These are phyloP conservation scores for Pelodytes ibericus DNA, from an alignment of 2,797 vertebrate species.

Conservation along the genomic window DNA sequence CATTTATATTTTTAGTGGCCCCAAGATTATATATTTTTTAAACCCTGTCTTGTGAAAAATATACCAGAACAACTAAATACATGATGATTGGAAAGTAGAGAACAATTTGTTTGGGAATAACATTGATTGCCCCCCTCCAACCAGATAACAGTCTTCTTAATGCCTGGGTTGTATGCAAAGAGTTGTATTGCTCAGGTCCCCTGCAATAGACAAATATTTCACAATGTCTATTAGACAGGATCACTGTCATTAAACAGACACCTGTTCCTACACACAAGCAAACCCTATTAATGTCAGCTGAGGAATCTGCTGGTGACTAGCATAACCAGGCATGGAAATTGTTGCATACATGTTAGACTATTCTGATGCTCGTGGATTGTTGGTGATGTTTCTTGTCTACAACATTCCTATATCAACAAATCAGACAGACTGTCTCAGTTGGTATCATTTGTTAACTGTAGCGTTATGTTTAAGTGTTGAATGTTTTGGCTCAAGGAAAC, in stretches of 20 bases:
- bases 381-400: constrained; percentile 49
- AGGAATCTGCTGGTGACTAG: constrained; percentile 47
- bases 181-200: no score
- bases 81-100: no score
- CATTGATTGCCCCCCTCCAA: no score
- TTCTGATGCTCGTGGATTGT: constrained; percentile 21
- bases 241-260: constrained; percentile 48
- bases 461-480: constrained; percentile 10
- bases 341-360: constrained; percentile 35
- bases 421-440: constrained; percentile 19
- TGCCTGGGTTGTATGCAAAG: no score
- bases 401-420: constrained; percentile 50
- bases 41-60: no score
- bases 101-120: no score
- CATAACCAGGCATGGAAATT: constrained; percentile 37
- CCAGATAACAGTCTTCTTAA: no score
- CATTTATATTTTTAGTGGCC: no score
- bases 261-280: constrained; percentile 43
- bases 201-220: constrained; percentile 10
- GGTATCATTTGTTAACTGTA: constrained; percentile 17
- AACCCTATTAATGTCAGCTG: constrained; percentile 33
- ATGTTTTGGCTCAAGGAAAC: constrained; percentile 2
- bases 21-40: no score
- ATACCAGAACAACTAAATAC: no score
- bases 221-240: constrained; percentile 18